Percentiles rank a stretch among this genome's conserved stretches.
These are phyloP conservation scores for Clarias macrocephalus DNA, from an alignment of 2,113 vertebrate genomes.

Conservation along the genomic window DNA sequence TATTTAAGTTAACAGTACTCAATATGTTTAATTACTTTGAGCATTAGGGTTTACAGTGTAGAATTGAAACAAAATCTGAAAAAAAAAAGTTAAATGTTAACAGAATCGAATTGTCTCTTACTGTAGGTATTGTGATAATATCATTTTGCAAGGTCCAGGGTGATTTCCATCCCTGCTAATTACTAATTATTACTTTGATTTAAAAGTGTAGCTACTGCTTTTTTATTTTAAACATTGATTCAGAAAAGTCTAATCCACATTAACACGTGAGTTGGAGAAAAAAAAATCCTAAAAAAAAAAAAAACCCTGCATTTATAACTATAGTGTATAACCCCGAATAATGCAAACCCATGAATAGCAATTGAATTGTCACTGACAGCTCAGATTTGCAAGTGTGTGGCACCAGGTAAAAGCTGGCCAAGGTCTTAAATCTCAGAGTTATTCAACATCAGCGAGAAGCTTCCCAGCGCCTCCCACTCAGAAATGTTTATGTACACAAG, in stretches of 20 bases:
- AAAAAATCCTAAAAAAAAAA: background rate
- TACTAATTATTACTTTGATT: background rate
- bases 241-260: background rate
- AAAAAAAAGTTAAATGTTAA: no score
- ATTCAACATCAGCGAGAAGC: constrained; percentile 67
- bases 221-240: background rate
- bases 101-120: no score
- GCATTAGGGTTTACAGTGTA: no score
- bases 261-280: background rate
- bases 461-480: constrained; percentile 61
- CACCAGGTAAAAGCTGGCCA: constrained; percentile 59
- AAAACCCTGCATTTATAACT: no score
- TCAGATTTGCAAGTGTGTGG: constrained; percentile 54
- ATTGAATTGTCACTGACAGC: constrained; percentile 33
- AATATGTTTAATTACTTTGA: no score
- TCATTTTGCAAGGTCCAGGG: no score
- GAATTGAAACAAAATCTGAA: no score
- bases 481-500: constrained; percentile 73
- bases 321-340: constrained; percentile 2
- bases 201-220: background rate
- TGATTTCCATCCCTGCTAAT: background rate
- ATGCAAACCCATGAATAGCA: background rate
- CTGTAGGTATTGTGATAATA: no score
- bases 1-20: no score
- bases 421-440: constrained; percentile 64